Percentiles rank a stretch among this genome's conserved stretches.
phyloP scores from a whole-genome alignment of 2,888 invertebrate genomes.

The Orthonevra nobilis region DNA sequence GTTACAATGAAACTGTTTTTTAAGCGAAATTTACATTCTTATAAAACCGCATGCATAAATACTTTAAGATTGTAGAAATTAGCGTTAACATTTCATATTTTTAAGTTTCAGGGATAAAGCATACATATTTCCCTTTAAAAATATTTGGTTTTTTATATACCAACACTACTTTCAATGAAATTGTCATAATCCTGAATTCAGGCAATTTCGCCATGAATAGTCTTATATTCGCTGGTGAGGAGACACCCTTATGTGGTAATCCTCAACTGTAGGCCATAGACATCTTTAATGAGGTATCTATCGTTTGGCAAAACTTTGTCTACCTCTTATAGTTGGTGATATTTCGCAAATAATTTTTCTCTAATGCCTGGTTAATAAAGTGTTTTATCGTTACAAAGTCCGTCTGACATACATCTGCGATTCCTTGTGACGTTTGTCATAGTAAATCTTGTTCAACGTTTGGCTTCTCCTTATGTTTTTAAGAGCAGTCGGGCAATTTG shows the following conservation, averaged over 20 bases:
- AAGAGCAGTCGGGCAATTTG: not conserved
- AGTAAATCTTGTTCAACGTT: not conserved
- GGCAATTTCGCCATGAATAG: not conserved
- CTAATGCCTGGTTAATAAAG: not conserved
- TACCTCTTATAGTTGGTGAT: not conserved
- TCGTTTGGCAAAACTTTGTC: no score
- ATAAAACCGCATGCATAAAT: not conserved
- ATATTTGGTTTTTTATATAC: not conserved
- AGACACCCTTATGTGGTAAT: slow-evolving; percentile 8
- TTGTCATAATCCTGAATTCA: not conserved
- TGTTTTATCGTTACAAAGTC: not conserved
- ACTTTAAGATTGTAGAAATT: not conserved
- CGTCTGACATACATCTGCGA: not conserved
- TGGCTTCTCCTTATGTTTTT: not conserved
- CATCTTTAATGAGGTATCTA: no score
- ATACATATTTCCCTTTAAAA: not conserved
- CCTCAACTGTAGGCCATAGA: not conserved
- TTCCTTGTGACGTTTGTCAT: no score
- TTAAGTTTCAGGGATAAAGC: not conserved
- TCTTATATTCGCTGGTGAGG: slow-evolving; percentile 2
- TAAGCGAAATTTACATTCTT: not conserved
- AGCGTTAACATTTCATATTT: not conserved
- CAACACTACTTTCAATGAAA: not conserved
- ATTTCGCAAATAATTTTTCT: slow-evolving; percentile 2
- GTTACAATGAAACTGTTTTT: not conserved